Percentiles rank a stretch among this genome's conserved stretches.
These are phyloP conservation scores for Campoletis raptor DNA, from an alignment of 2,888 invertebrate genomes.

Conservation along the genomic window DNA sequence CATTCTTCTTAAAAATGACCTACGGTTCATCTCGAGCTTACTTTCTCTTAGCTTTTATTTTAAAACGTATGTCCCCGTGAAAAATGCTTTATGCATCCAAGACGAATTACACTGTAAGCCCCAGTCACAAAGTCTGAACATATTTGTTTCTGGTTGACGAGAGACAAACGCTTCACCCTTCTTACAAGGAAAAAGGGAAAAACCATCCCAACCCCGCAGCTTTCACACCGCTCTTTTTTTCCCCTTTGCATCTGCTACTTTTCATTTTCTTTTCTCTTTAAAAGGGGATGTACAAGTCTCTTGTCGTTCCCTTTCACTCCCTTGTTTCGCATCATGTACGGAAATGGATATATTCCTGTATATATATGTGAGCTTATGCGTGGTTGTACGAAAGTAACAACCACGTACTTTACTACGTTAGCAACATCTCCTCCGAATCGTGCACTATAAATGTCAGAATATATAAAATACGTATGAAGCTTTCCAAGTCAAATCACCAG, in stretches of 20 bases:
- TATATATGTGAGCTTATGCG: constrained; percentile 1
- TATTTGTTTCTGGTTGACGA: constrained; percentile 44
- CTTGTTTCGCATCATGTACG: constrained; percentile 25
- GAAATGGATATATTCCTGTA: constrained; percentile 27
- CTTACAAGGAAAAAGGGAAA: background rate
- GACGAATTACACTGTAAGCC: constrained; percentile 36
- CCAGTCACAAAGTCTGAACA: constrained; percentile 48
- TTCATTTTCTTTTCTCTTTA: constrained; percentile 48
- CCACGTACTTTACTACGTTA: background rate
- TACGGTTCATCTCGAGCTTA: background rate
- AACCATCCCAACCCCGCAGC: background rate
- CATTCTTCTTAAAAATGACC: background rate
- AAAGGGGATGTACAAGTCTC: constrained; percentile 31
- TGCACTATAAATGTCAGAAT: background rate
- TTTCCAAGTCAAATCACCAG: background rate
- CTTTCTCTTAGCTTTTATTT: background rate
- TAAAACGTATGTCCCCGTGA: background rate
- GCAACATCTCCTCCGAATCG: background rate
- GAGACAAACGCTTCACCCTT: constrained; percentile 24
- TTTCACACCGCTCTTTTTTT: background rate
- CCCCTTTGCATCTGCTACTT: constrained; percentile 39
- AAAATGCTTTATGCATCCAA: constrained; percentile 40
- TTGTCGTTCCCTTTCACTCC: background rate
- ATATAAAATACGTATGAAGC: background rate
- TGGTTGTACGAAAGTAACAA: constrained; percentile 4